Percentiles rank a stretch among this genome's conserved stretches.
phyloP scores from a whole-genome alignment of 2,888 invertebrate genomes.

The Allolobophora icterica region DNA sequence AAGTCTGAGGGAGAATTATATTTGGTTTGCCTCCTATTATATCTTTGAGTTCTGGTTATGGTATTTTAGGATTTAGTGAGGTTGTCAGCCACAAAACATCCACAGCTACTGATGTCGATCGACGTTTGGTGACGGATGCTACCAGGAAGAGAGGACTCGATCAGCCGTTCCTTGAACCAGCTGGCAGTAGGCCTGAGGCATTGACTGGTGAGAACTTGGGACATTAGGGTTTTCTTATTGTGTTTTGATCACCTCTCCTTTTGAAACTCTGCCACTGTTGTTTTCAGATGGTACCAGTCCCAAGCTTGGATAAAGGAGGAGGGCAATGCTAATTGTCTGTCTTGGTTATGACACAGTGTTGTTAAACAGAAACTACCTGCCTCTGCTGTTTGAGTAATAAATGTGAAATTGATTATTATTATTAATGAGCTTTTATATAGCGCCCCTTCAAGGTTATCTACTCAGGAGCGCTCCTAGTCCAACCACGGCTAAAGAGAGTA shows the following conservation, averaged over 20 bases:
- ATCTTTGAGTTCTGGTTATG: neutral
- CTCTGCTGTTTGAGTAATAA: too few species aligned
- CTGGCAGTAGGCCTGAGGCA: neutral
- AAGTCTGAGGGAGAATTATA: neutral
- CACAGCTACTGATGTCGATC: neutral
- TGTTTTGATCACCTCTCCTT: neutral
- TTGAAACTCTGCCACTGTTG: neutral
- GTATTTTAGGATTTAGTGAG: constrained; percentile 2
- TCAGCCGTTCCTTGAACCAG: neutral
- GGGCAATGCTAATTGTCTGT: too few species aligned
- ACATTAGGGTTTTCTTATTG: neutral
- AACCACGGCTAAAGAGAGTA: too few species aligned
- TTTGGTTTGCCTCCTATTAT: neutral
- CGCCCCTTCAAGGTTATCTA: too few species aligned
- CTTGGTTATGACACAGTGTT: too few species aligned
- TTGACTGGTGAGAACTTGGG: neutral
- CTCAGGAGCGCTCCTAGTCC: too few species aligned
- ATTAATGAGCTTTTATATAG: too few species aligned
- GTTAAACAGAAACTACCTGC: too few species aligned
- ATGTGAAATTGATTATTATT: neutral
- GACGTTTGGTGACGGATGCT: neutral
- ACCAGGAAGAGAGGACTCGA: neutral
- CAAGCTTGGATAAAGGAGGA: too few species aligned
- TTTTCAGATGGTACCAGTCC: too few species aligned
- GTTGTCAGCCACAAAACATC: neutral